These are phyloP conservation scores for Actenoides hombroni DNA, from an alignment of 2,113 vertebrate species.

Conservation along the genomic window DNA sequence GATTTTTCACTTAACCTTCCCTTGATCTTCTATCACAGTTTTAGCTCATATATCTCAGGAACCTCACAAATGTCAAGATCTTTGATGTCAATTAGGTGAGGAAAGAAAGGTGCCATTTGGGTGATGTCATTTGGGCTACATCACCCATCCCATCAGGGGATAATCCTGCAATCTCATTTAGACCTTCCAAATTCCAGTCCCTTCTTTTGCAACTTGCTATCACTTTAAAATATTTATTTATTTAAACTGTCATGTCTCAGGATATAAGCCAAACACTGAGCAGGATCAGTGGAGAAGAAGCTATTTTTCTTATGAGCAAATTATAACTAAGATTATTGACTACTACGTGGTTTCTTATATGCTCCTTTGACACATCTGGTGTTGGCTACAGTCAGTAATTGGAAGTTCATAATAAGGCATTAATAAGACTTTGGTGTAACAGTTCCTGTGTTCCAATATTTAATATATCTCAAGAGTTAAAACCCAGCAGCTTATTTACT, in stretches of 20 bases:
- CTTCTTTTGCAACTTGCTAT: not conserved
- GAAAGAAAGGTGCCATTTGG: not conserved
- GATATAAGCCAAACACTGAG: not conserved
- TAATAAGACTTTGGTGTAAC: not conserved
- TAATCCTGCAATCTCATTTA: not conserved
- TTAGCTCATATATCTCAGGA: not conserved
- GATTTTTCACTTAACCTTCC: not conserved
- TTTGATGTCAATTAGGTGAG: not conserved
- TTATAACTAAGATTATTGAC: not conserved
- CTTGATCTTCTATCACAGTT: not conserved
- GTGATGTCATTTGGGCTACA: not conserved
- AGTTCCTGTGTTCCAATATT: not conserved
- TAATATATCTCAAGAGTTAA: not conserved
- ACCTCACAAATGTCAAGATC: not conserved
- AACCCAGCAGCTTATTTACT: not conserved
- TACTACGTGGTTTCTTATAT: not conserved
- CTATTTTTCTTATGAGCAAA: not conserved
- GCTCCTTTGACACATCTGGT: not conserved
- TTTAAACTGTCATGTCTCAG: not conserved
- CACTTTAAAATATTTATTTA: not conserved
- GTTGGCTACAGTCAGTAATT: not conserved
- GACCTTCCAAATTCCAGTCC: not conserved
- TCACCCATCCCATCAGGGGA: fast-evolving
- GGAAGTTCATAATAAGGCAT: not conserved
- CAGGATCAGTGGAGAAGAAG: not conserved